Conservation (phyloP, 2,888 invertebrate genomes). For the Atethmia centrago region DNA sequence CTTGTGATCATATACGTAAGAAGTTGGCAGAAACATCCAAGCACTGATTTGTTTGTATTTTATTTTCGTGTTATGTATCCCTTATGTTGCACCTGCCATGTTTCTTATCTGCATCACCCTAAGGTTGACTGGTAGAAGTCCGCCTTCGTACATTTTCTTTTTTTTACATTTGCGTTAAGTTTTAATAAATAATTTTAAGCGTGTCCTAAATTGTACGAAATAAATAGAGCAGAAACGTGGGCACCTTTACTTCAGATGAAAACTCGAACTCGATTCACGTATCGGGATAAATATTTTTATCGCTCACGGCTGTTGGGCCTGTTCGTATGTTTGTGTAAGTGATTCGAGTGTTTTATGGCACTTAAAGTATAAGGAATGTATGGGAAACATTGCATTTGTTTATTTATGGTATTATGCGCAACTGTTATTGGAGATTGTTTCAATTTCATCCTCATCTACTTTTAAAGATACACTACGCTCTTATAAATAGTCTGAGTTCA, state of each 20-base stretch:
- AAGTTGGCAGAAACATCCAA: too few relatives aligned
- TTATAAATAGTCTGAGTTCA: background rate
- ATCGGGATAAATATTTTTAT: constrained; percentile 40
- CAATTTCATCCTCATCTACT: background rate
- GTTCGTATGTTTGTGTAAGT: constrained; percentile 37
- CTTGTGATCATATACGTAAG: too few relatives aligned
- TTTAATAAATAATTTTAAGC: too few relatives aligned
- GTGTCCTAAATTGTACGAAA: constrained; percentile 4
- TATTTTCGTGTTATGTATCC: too few relatives aligned
- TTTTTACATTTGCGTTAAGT: too few relatives aligned
- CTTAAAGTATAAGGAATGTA: background rate
- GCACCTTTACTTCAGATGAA: background rate
- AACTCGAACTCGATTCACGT: constrained; percentile 6
- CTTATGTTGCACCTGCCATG: too few relatives aligned
- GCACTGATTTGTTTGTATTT: too few relatives aligned
- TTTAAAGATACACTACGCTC: background rate
- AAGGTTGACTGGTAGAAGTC: too few relatives aligned
- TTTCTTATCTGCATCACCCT: too few relatives aligned
- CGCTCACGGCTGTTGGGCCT: constrained; percentile 14
- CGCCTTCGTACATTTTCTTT: too few relatives aligned
- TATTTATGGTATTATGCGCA: background rate
- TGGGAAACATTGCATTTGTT: background rate
- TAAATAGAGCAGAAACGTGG: constrained; percentile 25
- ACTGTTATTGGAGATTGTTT: background rate
- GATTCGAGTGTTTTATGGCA: constrained; percentile 26